Percentiles rank a stretch among this genome's conserved stretches.
Evolutionary conservation across 2,888 invertebrate genomes (phyloP).

Genomic region (Tribolium freemani): DNA sequence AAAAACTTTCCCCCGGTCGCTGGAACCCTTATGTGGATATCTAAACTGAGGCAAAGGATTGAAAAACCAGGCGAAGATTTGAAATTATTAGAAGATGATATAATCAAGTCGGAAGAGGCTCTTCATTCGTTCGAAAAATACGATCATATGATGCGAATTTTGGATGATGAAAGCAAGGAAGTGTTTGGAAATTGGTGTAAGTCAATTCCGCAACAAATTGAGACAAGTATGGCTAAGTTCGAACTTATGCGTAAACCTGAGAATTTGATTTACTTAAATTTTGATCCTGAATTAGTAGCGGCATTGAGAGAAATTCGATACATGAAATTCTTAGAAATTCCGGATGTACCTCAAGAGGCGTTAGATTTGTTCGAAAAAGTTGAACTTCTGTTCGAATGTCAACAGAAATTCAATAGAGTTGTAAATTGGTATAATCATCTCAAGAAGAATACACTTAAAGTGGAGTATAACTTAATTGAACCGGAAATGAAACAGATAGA

Average conservation of each 20-base stretch:
- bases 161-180: slow-evolving; percentile 75
- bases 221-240: slow-evolving; percentile 74
- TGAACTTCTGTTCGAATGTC: slow-evolving; percentile 74
- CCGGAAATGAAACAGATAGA: slow-evolving; percentile 85
- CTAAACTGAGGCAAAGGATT: slow-evolving; percentile 76
- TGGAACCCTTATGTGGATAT: slow-evolving; percentile 78
- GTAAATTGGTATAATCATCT: slow-evolving; percentile 88
- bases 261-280: slow-evolving; percentile 75
- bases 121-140: slow-evolving; percentile 73
- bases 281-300: slow-evolving; percentile 77
- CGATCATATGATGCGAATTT: slow-evolving; percentile 76
- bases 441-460: slow-evolving; percentile 78
- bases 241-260: slow-evolving; percentile 72
- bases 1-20: slow-evolving; percentile 82
- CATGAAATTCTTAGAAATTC: slow-evolving; percentile 70
- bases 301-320: slow-evolving; percentile 88
- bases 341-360: slow-evolving; percentile 74
- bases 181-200: slow-evolving; percentile 80
- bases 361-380: slow-evolving; percentile 76
- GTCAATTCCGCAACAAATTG: slow-evolving; percentile 76
- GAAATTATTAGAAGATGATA: slow-evolving; percentile 77
- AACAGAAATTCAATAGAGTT: slow-evolving; percentile 70
- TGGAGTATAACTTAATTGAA: slow-evolving; percentile 83
- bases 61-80: slow-evolving; percentile 74
- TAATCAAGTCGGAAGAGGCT: slow-evolving; percentile 72